A percentile compares a stretch with the other conserved stretches of the same genome.
phyloP scores from a whole-genome alignment of 2,797 vertebrate genomes.

The Monodelphis domestica region DNA sequence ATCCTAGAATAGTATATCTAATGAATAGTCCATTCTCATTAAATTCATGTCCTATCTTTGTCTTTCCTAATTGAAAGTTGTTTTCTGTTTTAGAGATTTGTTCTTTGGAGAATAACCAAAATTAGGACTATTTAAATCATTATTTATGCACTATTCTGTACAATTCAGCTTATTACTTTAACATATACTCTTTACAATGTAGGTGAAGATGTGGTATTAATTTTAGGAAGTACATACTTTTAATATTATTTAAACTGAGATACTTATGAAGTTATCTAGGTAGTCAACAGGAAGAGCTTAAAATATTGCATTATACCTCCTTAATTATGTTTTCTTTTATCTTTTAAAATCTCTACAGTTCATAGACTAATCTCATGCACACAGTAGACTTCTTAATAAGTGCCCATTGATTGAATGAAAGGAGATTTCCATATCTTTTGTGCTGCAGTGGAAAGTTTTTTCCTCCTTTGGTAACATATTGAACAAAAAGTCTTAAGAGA shows the following conservation, averaged over 20 bases:
- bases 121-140: conserved; percentile 55
- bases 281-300: conserved; percentile 26
- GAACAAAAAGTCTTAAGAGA: background rate
- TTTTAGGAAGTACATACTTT: conserved; percentile 39
- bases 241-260: conserved; percentile 22
- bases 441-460: background rate
- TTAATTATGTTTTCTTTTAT: background rate
- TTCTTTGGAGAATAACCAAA: conserved; percentile 10
- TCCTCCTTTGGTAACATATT: background rate
- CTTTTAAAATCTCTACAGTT: background rate
- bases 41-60: background rate
- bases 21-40: background rate
- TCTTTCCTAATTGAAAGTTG: background rate
- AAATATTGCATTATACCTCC: background rate
- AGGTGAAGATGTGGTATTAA: conserved; percentile 22
- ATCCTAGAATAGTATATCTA: background rate
- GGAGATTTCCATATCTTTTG: background rate
- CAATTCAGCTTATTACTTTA: conserved; percentile 31
- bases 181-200: background rate
- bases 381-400: background rate
- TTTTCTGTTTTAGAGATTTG: background rate
- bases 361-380: background rate
- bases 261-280: conserved; percentile 11
- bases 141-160: conserved; percentile 41
- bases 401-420: background rate